A percentile compares a stretch with the other conserved stretches of the same genome.
These are phyloP conservation scores for Amphiprion percula DNA, from an alignment of 2,113 vertebrate genomes.

Conservation along the genomic window DNA sequence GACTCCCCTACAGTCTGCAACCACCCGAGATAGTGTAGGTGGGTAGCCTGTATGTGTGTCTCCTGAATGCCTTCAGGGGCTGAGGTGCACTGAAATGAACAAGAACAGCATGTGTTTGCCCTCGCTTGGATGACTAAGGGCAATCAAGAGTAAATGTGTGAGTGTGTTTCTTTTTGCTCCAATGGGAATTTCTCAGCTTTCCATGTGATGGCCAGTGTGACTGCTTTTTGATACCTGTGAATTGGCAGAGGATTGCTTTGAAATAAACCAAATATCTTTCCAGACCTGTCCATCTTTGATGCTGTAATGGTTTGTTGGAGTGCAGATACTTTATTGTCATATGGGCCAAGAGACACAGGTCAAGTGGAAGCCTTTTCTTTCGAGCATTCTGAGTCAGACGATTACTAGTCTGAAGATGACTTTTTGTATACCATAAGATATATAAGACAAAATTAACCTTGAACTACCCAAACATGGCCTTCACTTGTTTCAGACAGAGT, in stretches of 20 bases:
- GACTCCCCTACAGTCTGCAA: conserved; percentile 46
- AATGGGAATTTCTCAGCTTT: conserved; percentile 53
- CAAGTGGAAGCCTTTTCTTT: conserved; percentile 45
- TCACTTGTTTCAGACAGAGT: too few relatives aligned
- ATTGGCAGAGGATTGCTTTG: conserved; percentile 51
- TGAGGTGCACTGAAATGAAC: conserved; percentile 2
- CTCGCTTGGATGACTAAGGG: conserved; percentile 42
- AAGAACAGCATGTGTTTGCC: conserved; percentile 25
- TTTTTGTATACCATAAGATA: too few relatives aligned
- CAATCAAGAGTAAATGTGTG: conserved; percentile 53
- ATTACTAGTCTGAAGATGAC: background rate
- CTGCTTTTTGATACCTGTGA: conserved; percentile 42
- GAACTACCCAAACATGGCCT: too few relatives aligned
- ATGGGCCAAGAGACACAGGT: conserved; percentile 54
- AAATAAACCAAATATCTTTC: conserved; percentile 41
- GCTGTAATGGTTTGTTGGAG: conserved; percentile 15
- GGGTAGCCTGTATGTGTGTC: conserved; percentile 25
- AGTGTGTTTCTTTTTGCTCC: conserved; percentile 42
- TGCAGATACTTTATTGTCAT: conserved; percentile 24
- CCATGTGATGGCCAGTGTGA: conserved; percentile 9
- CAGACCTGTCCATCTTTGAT: conserved; percentile 14
- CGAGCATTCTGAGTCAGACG: conserved; percentile 6
- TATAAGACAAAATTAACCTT: too few relatives aligned
- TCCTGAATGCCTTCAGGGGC: conserved; percentile 35
- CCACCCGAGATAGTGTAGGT: conserved; percentile 22